Base-by-base conservation (phyloP, 2,888 invertebrate genomes). In the Yponomeuta evonymella region DNA sequence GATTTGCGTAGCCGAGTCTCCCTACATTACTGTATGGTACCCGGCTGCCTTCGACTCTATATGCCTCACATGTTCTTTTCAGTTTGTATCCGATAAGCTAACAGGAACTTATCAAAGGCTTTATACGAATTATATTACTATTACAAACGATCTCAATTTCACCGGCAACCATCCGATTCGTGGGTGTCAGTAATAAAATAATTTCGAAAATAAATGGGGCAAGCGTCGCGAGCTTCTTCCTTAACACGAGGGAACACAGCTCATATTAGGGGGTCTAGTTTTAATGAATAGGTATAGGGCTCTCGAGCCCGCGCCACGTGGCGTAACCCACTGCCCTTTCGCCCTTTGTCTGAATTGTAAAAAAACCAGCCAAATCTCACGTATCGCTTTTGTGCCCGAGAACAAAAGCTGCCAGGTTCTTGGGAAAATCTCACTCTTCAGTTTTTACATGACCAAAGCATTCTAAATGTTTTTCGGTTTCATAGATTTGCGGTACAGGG, bases 281-380 rank as follows among this genome's bases (percentile, higher is more conserved):
- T 15, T 15, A 58, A 58, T 58, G 51, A 58, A 58, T 58, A 15
- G 51, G 15, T 58, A 58, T 4, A 58, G 51, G 51, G 51, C 15
- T 43, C 68, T n/a, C 29, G 30, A 33, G 58, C 58, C n/a, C 36
- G 15, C 62, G 86, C 81, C 87, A 89, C 90, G 90, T 90, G 90
- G 79, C 89, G 75, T 74, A 72, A 79, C 79, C 81, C 76, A 74
- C 75, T 79, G 76, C 78, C 80, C 82, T 75, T 76, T 75, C 76
- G 78, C 79, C 76, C 80, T 77, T 86, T 86, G 86, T 87, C 51
- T 83, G 83, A 82, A 84, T 85, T 86, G 85, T 58, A 58, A 88
- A 86, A 89, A 88, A 88, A 88, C 85, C 85, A 81, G 83, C 85
- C 83, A 79, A 85, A 89, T 83, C 84, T 83, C 87, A 85, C 85